Conservation (phyloP, 2,797 vertebrate species). For the Peromyscus eremicus region DNA sequence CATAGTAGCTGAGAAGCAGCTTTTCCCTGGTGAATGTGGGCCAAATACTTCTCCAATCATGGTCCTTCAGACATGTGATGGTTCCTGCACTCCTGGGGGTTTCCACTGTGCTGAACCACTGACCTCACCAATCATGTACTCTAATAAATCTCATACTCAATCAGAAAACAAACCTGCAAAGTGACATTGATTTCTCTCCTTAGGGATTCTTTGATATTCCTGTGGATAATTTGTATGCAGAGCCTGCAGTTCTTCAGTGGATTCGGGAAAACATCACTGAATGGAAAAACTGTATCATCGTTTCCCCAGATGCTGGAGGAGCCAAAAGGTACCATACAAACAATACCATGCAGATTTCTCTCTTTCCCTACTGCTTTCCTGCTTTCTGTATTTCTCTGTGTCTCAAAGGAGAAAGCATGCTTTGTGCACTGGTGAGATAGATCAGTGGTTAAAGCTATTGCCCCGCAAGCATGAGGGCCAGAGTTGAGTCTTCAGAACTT, state of each 20-base stretch:
- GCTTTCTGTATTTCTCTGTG: neutral
- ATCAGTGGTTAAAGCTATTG: neutral
- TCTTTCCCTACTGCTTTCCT: neutral
- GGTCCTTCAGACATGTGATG: neutral
- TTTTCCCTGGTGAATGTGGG: neutral
- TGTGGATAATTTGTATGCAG: conserved; percentile 97
- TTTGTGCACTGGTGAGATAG: neutral
- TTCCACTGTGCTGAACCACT: neutral
- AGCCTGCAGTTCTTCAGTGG: conserved; percentile 97
- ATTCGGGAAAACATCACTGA: conserved; percentile 95
- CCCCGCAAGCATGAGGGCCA: neutral
- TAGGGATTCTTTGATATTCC: conserved; percentile 98
- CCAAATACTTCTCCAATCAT: neutral
- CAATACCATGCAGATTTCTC: neutral
- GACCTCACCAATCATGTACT: neutral
- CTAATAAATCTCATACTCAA: neutral
- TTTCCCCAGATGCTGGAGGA: conserved; percentile 96
- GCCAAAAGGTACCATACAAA: conserved; percentile 93
- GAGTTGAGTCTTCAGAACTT: neutral
- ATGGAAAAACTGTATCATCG: conserved; percentile 96
- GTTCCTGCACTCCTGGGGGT: neutral
- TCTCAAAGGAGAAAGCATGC: neutral
- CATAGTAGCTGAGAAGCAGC: neutral
- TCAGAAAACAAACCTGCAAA: neutral
- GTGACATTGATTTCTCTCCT: neutral